phyloP scores from a whole-genome alignment of 2,888 invertebrate species.

The Augochlorella aurata region DNA sequence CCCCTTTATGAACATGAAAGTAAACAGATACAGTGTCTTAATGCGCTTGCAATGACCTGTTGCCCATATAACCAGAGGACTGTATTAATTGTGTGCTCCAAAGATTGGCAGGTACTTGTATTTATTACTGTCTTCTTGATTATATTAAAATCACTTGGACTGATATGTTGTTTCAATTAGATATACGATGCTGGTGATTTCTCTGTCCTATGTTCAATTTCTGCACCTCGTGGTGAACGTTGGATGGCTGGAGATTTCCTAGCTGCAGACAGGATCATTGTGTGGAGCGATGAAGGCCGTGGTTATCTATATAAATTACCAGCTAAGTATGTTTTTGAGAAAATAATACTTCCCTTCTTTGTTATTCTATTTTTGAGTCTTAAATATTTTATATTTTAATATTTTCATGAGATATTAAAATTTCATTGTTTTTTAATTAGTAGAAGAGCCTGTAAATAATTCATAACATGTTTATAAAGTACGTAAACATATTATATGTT shows the following conservation, averaged over 20 bases:
- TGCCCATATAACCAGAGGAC: slow-evolving; percentile 98
- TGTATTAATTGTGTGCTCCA: slow-evolving; percentile 97
- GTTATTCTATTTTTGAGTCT: slow-evolving; percentile 12
- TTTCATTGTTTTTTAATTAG: slow-evolving; percentile 16
- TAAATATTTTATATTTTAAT: slow-evolving; percentile 20
- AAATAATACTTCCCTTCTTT: slow-evolving; percentile 21
- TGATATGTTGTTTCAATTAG: slow-evolving; percentile 77
- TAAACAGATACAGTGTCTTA: slow-evolving; percentile 96
- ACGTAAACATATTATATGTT: slow-evolving; percentile 20
- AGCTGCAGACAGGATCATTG: slow-evolving; percentile 93
- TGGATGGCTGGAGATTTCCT: slow-evolving; percentile 98
- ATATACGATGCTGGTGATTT: slow-evolving; percentile 95
- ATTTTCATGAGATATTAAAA: slow-evolving; percentile 20
- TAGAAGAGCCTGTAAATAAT: slow-evolving; percentile 32
- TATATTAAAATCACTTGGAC: slow-evolving; percentile 17
- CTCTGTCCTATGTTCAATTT: slow-evolving; percentile 95
- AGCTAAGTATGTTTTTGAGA: slow-evolving; percentile 90
- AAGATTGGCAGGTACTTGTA: slow-evolving; percentile 94
- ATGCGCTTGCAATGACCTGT: slow-evolving; percentile 95
- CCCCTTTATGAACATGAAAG: slow-evolving; percentile 98
- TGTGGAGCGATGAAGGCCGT: slow-evolving; percentile 98
- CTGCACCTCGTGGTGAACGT: slow-evolving; percentile 93
- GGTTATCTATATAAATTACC: slow-evolving; percentile 98
- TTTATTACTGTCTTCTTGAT: neutral
- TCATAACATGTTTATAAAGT: slow-evolving; percentile 19